These are phyloP conservation scores for Cladopsammia gracilis DNA, from an alignment of 64 coral and sea anemone species.

Conservation along the genomic window DNA sequence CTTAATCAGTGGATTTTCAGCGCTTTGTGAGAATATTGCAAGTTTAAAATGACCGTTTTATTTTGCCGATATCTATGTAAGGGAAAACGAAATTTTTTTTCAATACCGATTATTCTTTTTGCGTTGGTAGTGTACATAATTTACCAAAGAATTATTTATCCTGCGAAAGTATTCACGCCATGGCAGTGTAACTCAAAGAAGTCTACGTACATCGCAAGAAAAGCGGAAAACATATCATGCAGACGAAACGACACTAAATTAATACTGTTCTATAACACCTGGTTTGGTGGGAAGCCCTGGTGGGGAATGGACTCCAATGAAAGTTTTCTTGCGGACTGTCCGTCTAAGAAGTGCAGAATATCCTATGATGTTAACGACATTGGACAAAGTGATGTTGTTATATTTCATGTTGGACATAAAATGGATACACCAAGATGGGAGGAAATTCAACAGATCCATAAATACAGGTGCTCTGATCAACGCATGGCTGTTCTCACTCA, in stretches of 20 bases:
- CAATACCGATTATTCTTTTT: no score
- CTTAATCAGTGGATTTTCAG: no score
- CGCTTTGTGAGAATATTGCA: no score
- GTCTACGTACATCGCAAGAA: no score
- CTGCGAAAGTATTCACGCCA: no score
- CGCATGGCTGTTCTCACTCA: background rate
- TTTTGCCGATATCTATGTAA: no score
- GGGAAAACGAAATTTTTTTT: no score
- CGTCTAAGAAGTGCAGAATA: background rate
- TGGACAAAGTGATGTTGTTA: background rate
- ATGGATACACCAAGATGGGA: background rate
- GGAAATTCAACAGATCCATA: slow-evolving; percentile 6
- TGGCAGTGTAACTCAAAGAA: no score
- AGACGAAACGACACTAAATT: background rate
- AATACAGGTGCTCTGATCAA: background rate
- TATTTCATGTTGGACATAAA: background rate
- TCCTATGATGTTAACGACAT: background rate
- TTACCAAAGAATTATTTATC: no score
- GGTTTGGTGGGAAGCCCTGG: background rate
- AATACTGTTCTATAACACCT: background rate
- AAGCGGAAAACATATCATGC: no score
- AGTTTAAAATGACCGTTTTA: no score
- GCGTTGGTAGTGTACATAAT: no score
- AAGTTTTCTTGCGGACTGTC: background rate
- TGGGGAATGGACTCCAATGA: background rate